Evolutionary conservation across 2,797 vertebrate species (phyloP).

Genomic region (Leptodactylus fallax): DNA sequence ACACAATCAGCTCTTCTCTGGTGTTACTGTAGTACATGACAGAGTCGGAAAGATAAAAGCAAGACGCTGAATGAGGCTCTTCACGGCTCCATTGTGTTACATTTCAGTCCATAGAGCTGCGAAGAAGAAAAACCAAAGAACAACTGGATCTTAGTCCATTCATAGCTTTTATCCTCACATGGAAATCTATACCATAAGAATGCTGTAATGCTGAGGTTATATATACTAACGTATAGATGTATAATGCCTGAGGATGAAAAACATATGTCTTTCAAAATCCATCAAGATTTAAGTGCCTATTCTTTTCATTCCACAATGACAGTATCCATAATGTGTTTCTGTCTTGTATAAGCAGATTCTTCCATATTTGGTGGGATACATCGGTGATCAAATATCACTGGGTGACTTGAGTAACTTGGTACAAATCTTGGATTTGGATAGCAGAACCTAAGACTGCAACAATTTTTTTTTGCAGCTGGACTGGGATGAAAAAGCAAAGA

Average conservation of each 20-base stretch:
- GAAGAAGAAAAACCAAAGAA: conserved; percentile 42
- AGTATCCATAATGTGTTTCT: background rate
- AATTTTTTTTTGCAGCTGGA: too few species aligned
- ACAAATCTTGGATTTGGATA: too few species aligned
- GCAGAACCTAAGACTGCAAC: too few species aligned
- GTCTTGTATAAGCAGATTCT: background rate
- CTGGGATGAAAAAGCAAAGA: too few species aligned
- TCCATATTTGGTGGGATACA: background rate
- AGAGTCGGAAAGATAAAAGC: conserved; percentile 49
- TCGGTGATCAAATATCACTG: background rate
- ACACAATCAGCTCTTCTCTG: conserved; percentile 40
- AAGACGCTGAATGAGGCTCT: conserved; percentile 49
- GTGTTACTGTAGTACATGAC: conserved; percentile 37
- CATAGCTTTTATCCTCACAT: conserved; percentile 18
- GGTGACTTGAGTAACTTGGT: background rate
- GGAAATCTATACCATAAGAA: conserved; percentile 4
- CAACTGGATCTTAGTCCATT: conserved; percentile 17
- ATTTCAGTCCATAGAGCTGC: conserved; percentile 10
- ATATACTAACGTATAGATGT: background rate
- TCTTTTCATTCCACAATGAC: background rate
- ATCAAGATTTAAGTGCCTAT: background rate
- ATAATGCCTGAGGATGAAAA: background rate
- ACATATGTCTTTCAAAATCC: background rate
- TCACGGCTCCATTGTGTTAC: conserved; percentile 48
- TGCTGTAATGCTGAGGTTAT: background rate